phyloP scores from a whole-genome alignment of 2,113 vertebrate genomes.

The Mormyrus iriodes region DNA sequence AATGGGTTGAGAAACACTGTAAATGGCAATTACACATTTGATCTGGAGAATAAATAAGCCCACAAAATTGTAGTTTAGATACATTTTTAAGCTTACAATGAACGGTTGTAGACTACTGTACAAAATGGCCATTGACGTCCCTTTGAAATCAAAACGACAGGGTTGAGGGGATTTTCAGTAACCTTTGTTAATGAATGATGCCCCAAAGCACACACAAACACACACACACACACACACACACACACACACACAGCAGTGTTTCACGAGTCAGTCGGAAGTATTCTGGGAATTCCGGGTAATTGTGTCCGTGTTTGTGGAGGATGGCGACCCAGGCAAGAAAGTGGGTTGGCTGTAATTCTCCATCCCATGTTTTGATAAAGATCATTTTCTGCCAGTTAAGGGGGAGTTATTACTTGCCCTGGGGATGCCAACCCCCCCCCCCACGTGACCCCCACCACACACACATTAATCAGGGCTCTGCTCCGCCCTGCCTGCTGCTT shows the following conservation, averaged over 20 bases:
- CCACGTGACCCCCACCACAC: background rate
- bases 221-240: no score
- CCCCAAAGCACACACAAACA: background rate
- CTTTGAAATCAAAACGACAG: background rate
- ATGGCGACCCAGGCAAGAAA: background rate
- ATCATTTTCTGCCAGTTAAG: background rate
- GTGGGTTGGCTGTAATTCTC: background rate
- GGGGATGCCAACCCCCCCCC: background rate
- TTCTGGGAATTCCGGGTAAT: background rate
- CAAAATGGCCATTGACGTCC: background rate
- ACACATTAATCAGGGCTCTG: background rate
- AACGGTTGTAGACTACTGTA: background rate
- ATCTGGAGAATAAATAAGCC: background rate
- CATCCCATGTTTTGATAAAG: background rate
- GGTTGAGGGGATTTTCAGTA: background rate
- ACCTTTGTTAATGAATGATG: background rate
- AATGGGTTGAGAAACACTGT: background rate
- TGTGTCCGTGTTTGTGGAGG: background rate
- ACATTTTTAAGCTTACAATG: background rate
- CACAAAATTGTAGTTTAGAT: background rate
- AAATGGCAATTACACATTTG: background rate
- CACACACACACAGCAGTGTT: no score
- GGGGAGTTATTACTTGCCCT: background rate
- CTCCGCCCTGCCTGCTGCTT: background rate
- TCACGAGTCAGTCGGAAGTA: background rate